phyloP scores from a whole-genome alignment of 2,797 vertebrate species.

The Hirundo rustica region DNA sequence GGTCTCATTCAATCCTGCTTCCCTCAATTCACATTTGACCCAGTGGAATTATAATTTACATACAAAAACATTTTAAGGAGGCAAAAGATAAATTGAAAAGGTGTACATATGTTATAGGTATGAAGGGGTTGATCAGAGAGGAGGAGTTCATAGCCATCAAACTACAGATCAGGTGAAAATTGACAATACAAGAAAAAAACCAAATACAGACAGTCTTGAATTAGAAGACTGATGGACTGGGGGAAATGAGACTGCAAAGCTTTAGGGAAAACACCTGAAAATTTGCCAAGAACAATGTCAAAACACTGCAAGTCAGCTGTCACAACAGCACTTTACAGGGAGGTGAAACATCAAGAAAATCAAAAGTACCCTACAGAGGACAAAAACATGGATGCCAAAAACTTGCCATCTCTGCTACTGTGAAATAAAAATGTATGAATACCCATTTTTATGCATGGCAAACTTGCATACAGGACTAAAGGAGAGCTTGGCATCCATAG shows the following conservation, averaged over 20 bases:
- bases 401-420: not conserved
- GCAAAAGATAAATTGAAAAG: not conserved
- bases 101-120: not conserved
- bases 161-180: not conserved
- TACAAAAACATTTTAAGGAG: not conserved
- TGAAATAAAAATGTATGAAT: not conserved
- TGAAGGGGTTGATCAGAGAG: not conserved
- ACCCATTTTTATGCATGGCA: not conserved
- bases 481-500: not conserved
- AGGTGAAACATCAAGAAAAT: not conserved
- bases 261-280: not conserved
- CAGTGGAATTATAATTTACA: not conserved
- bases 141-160: not conserved
- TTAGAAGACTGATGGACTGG: not conserved
- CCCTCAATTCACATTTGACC: accelerated
- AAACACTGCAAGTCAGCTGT: not conserved
- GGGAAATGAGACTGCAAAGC: not conserved
- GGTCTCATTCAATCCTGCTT: not conserved
- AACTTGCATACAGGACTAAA: not conserved
- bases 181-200: not conserved
- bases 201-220: not conserved
- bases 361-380: not conserved
- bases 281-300: not conserved
- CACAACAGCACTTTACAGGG: not conserved
- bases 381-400: not conserved